Conservation (phyloP, 2,113 vertebrate species). For the Thunnus maccoyii region DNA sequence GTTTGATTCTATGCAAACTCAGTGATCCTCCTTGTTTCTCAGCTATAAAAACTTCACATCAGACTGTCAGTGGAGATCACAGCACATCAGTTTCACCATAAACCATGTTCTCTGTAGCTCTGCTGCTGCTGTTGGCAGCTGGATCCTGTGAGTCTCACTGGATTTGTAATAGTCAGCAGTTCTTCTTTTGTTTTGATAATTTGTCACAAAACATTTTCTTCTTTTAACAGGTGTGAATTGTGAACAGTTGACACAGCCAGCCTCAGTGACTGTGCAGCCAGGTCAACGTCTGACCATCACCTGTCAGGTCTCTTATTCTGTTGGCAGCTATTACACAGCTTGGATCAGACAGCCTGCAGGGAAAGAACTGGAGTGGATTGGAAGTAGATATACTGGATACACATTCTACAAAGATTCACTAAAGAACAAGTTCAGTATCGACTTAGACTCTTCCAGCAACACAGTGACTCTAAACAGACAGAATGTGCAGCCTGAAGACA, state of each 20-base stretch:
- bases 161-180: background rate
- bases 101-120: no score
- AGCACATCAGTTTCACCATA: no score
- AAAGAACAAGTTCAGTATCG: slow-evolving; percentile 53
- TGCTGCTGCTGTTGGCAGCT: no score
- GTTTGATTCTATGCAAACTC: no score
- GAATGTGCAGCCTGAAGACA: slow-evolving; percentile 62
- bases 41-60: no score
- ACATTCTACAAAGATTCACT: slow-evolving; percentile 41
- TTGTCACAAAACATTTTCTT: background rate
- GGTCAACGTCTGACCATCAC: slow-evolving; percentile 56
- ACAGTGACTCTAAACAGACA: slow-evolving; percentile 47
- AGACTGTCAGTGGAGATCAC: no score
- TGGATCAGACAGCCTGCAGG: slow-evolving; percentile 65
- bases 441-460: slow-evolving; percentile 24
- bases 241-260: slow-evolving; percentile 57
- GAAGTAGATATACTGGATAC: background rate
- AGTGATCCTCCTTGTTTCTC: no score
- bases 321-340: background rate
- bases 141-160: no score
- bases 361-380: slow-evolving; percentile 64
- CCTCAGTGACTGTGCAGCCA: slow-evolving; percentile 50
- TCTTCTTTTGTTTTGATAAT: background rate
- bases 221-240: slow-evolving; percentile 37
- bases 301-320: slow-evolving; percentile 50